Base-by-base conservation (phyloP, 2,113 vertebrate species). In the Penelope pileata region DNA sequence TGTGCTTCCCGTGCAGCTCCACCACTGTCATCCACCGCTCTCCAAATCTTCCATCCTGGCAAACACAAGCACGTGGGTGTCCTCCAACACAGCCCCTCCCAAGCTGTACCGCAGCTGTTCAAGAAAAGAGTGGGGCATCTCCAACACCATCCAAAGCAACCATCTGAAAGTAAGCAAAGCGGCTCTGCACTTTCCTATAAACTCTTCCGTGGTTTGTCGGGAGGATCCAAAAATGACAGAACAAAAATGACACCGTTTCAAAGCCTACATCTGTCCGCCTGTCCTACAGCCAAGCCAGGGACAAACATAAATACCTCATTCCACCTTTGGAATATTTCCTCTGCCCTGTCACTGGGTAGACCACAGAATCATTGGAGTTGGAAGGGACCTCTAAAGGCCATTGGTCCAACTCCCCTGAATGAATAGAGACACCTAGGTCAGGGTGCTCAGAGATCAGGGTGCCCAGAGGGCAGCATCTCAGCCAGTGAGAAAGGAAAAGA, bases 171-270 rank as follows among this genome's bases (percentile, higher is more conserved):
- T 34, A 30, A 88, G 42, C 50, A 42, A 89, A 45, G 42, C 0
- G 0, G 75, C 63, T 95, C 94, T 94, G 62, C 67, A 63, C 54
- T 84, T 80, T 91, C 91, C 78, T 91, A 89, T 69, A 74, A 92
- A 89, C 45, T 54, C 59, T 43, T 58, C 75, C 7, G 4, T 1
- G n/a, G 70, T 77, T 83, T 53, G 12, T 45, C 83, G 94, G 42
- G 15, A 29, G 91, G 59, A 50, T 94, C 72, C 72, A 95, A 91
- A 83, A 93, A 68, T 42, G 85, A 91, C 90, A 94, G 68, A 91
- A 93, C 32, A 88, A 81, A 93, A 95, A 83, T 48, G 47, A 88
- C 50, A 80, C 60, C 3, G 0, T 70, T 94, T 93, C 69, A 83
- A 95, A 95, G 64, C 15, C 47, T 80, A 88, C 47, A 86, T 81